Conservation (phyloP, 1,140 invertebrate genomes). For the Leptopilina clavipes region DNA sequence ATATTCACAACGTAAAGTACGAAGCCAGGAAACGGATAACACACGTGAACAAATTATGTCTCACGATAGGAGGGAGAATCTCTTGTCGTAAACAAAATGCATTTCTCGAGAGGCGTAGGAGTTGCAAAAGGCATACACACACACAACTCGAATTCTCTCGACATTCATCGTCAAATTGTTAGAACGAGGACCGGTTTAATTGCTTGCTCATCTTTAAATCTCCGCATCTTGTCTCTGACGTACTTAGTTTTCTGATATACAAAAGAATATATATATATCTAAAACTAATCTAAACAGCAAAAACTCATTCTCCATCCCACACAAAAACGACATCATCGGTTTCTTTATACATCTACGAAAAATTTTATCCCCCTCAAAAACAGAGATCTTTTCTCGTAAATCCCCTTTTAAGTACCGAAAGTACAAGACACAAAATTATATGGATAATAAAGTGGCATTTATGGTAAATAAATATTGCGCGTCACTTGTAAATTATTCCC, state of each 20-base stretch:
- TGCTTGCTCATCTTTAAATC: neutral
- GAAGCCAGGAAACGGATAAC: constrained; percentile 7
- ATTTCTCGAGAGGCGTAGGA: neutral
- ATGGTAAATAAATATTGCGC: neutral
- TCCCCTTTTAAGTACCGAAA: neutral
- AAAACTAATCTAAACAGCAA: neutral
- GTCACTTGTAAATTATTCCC: neutral
- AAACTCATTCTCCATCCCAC: neutral
- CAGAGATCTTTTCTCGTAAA: neutral
- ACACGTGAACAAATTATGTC: constrained; percentile 4
- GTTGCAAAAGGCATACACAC: neutral
- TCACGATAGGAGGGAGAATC: neutral
- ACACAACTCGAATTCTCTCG: neutral
- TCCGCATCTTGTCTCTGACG: neutral
- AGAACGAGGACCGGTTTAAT: neutral
- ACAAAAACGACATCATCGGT: neutral
- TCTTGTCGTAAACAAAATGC: neutral
- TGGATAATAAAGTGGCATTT: neutral
- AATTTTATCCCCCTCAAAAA: neutral
- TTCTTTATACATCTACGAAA: neutral
- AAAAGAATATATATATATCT: neutral
- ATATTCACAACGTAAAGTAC: neutral
- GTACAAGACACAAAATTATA: neutral
- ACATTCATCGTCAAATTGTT: neutral
- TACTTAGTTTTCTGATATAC: constrained; percentile 24